A percentile compares a stretch with the other conserved stretches of the same genome.
phyloP scores from a whole-genome alignment of 2,888 invertebrate genomes.

The Lasioglossum oenotherae region DNA sequence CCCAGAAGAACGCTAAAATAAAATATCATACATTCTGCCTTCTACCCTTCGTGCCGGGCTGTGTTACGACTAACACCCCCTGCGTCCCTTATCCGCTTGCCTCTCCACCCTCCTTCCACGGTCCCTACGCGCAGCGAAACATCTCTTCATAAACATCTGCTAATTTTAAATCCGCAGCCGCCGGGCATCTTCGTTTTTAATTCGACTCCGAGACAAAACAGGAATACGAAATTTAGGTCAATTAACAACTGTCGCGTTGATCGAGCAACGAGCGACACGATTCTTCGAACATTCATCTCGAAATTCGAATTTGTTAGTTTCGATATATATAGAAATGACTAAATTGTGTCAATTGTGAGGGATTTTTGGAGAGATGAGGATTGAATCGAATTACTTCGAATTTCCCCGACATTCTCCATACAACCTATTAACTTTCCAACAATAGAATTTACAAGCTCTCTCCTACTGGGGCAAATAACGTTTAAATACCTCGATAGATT shows the following conservation, averaged over 20 bases:
- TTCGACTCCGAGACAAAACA: not conserved
- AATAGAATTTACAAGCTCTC: not conserved
- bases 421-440: not conserved
- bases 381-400: not conserved
- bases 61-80: constrained; percentile 64
- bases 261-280: not conserved
- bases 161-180: not conserved
- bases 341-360: not conserved
- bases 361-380: rapidly evolving
- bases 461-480: not conserved
- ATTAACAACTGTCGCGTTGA: not conserved
- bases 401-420: not conserved
- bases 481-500: not conserved
- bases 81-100: constrained; percentile 56
- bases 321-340: not conserved
- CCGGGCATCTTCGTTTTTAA: not conserved
- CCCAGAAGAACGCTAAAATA: constrained; percentile 84
- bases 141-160: constrained; percentile 40
- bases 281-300: not conserved
- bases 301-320: not conserved
- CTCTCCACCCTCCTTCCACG: constrained; percentile 44
- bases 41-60: constrained; percentile 74
- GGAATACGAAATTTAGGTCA: constrained; percentile 16
- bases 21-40: constrained; percentile 83
- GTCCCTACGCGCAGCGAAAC: constrained; percentile 30